Conservation (phyloP, 2,113 vertebrate genomes). For the Perca flavescens region DNA sequence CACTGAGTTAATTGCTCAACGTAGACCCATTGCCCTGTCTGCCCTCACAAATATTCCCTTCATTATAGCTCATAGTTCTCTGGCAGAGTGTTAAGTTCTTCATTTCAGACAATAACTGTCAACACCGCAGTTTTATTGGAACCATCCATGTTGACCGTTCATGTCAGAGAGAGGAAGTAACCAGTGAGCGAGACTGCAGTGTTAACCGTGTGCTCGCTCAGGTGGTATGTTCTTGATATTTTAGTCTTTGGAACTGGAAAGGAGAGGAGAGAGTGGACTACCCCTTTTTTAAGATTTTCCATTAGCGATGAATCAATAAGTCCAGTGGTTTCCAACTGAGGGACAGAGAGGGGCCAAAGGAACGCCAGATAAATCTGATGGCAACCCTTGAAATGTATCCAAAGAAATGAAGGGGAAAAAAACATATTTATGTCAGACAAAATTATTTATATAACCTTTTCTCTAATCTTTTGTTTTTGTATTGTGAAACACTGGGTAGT, state of each 20-base stretch:
- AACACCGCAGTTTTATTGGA: slow-evolving; percentile 53
- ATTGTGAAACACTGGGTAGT: not conserved
- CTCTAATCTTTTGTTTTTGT: not conserved
- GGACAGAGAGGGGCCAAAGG: not conserved
- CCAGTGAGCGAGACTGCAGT: not conserved
- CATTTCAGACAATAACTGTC: slow-evolving; percentile 62
- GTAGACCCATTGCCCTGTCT: slow-evolving; percentile 25
- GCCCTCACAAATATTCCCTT: slow-evolving; percentile 32
- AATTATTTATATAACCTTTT: not conserved
- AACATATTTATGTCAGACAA: not conserved
- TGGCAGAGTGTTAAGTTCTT: slow-evolving; percentile 45
- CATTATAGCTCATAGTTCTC: slow-evolving; percentile 36
- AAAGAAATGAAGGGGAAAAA: not conserved
- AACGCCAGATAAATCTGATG: not conserved
- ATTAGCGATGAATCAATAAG: not conserved
- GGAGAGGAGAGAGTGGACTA: not conserved
- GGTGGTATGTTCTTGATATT: not conserved
- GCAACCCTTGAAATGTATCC: not conserved
- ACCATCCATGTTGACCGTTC: slow-evolving; percentile 11
- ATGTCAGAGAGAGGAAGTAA: slow-evolving; percentile 56
- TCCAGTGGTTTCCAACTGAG: not conserved
- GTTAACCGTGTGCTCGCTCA: not conserved
- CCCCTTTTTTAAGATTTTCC: not conserved
- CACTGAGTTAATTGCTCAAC: slow-evolving; percentile 43
- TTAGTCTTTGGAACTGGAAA: not conserved